Evolutionary conservation across 2,797 vertebrate species (phyloP).

Genomic region (Lepidocolaptes lacrymiger): DNA sequence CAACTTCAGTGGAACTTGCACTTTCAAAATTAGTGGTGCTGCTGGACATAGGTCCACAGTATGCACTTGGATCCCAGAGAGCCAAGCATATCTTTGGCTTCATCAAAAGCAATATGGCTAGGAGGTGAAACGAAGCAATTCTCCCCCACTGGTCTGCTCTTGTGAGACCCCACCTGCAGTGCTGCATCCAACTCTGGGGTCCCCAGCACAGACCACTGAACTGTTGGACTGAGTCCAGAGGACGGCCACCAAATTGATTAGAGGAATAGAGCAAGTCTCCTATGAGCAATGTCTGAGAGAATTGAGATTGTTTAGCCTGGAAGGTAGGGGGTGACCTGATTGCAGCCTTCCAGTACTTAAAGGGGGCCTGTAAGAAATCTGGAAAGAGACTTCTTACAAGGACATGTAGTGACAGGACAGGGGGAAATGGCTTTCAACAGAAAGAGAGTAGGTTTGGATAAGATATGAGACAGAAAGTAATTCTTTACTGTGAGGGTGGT

Average conservation of each 20-base stretch:
- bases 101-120: background rate
- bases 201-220: background rate
- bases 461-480: background rate
- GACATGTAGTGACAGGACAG: background rate
- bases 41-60: rapidly evolving
- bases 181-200: background rate
- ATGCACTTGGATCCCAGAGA: background rate
- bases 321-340: background rate
- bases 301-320: background rate
- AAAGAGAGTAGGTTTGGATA: background rate
- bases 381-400: background rate
- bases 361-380: background rate
- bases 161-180: background rate
- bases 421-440: background rate
- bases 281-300: background rate
- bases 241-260: background rate
- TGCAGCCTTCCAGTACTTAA: background rate
- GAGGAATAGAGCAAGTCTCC: background rate
- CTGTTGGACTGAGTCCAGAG: background rate
- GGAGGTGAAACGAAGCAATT: background rate
- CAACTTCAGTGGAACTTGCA: background rate
- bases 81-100: background rate
- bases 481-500: background rate
- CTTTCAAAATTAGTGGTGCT: background rate
- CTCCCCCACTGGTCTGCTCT: background rate